Base-by-base conservation (phyloP, 1,140 invertebrate species). In the Nylanderia fulva region DNA sequence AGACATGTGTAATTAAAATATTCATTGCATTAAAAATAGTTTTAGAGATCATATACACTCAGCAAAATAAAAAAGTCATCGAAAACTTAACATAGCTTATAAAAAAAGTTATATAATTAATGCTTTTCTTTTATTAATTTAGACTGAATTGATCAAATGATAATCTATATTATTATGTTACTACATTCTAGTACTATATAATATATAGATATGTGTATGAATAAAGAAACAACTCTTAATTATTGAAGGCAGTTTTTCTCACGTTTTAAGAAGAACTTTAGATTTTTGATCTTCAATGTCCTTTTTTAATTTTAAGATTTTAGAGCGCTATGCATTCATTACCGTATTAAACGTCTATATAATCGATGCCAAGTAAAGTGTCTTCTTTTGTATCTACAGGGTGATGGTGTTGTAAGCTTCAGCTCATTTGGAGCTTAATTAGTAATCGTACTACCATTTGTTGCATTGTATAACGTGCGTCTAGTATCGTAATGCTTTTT, bases 401-500 rank as follows among this genome's bases (percentile, higher is more conserved):
- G 87, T 88, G 88, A 86, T 90, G 86, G 84, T 90, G 84, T 79
- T 72, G 84, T 74, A 90, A 90, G 89, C 88, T 90, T 91, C 52
- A 91, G 87, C 82, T 90, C 79, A 84, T 89, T 85, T 42, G 48
- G 54, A 88, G 82, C n/a, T n/a, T 88, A 88, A 87, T 87, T 75
- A 82, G 48, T 88, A 88, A 85, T 88, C 84, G 69, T 85, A 82
- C 58, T 88, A 85, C 42, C 84, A 82, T 88, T 71, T 80, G 60
- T 85, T 85, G 54, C 85, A 88, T 75, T 85, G 86, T 88, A 87
- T 88, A 88, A 88, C 72, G 80, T 88, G 84, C 54, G 86, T 88
- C 66, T 88, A 88, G 86, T 87, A 87, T 89, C 83, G 90, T 92
- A 92, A 92, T 92, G 91, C 91, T 92, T 92, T 92, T 92, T 92